Evolutionary conservation across 2,888 invertebrate species (phyloP).

Genomic region (Timema podura): DNA sequence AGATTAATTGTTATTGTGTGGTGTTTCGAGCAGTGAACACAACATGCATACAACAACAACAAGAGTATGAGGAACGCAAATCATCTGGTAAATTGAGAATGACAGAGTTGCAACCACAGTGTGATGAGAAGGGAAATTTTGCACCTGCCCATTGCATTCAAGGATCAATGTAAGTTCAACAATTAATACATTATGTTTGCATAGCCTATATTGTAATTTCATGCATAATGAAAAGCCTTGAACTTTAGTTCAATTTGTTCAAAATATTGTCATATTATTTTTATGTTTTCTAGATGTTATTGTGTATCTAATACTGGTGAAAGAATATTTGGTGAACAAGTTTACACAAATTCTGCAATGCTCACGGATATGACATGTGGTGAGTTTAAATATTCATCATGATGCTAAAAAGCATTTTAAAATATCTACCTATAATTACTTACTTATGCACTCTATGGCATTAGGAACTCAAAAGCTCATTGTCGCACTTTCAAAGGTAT

Average conservation of each 20-base stretch:
- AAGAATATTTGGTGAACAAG: constrained; percentile 63
- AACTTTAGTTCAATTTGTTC: too few relatives aligned
- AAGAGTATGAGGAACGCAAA: constrained; percentile 50
- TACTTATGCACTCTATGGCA: too few relatives aligned
- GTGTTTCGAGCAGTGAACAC: constrained; percentile 35
- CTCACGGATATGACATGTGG: constrained; percentile 55
- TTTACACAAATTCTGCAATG: constrained; percentile 45
- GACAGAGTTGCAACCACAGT: constrained; percentile 54
- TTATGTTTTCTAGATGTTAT: constrained; percentile 53
- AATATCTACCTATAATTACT: too few relatives aligned
- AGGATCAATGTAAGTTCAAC: constrained; percentile 58
- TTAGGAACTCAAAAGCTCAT: too few relatives aligned
- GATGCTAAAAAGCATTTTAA: background rate
- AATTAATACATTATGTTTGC: constrained; percentile 28
- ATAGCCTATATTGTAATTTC: too few relatives aligned
- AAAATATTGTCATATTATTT: too few relatives aligned
- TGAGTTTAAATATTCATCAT: constrained; percentile 39
- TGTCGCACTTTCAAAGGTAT: too few relatives aligned
- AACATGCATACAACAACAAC: constrained; percentile 41
- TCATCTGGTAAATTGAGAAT: constrained; percentile 50
- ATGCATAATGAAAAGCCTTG: too few relatives aligned
- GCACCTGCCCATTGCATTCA: constrained; percentile 57
- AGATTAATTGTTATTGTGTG: background rate
- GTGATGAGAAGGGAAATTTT: constrained; percentile 61
- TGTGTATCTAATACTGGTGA: constrained; percentile 58